Evolutionary conservation across 2,113 vertebrate species (phyloP).

Genomic region (Sakesphorus luctuosus): DNA sequence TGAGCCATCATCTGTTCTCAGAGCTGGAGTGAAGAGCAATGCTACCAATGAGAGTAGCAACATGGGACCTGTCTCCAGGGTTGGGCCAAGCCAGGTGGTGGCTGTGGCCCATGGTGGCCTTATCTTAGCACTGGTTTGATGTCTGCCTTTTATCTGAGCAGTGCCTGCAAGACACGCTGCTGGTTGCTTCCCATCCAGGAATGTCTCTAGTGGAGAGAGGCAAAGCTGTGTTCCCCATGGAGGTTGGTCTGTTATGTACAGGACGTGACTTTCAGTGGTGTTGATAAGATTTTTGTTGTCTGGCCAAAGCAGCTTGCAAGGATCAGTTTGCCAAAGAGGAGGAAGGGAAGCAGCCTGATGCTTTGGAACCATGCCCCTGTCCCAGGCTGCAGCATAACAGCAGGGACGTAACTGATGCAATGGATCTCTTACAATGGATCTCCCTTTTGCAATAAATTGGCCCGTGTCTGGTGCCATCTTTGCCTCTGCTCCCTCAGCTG

Average conservation of each 20-base stretch:
- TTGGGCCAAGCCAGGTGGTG: neutral
- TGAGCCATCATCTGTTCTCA: neutral
- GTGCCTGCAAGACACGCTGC: neutral
- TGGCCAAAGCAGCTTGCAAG: neutral
- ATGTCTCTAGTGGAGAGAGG: neutral
- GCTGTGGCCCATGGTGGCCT: neutral
- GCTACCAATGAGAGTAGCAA: fast-evolving
- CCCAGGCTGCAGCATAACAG: neutral
- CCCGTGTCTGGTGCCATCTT: neutral
- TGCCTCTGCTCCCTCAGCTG: neutral
- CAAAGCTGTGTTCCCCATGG: fast-evolving
- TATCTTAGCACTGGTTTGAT: neutral
- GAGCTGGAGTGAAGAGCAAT: neutral
- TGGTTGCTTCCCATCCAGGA: neutral
- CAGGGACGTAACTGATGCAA: neutral
- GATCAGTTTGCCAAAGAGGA: neutral
- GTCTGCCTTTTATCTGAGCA: neutral
- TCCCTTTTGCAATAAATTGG: neutral
- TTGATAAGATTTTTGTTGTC: neutral
- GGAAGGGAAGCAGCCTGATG: neutral
- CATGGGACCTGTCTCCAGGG: neutral
- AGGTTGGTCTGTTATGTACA: neutral
- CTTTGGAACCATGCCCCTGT: fast-evolving
- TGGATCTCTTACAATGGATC: neutral
- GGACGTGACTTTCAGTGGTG: neutral